Evolutionary conservation across 2,113 vertebrate species (phyloP), one percentile per base, ranked within the genome.

Genomic region (Cyanocitta stelleri): DNA sequence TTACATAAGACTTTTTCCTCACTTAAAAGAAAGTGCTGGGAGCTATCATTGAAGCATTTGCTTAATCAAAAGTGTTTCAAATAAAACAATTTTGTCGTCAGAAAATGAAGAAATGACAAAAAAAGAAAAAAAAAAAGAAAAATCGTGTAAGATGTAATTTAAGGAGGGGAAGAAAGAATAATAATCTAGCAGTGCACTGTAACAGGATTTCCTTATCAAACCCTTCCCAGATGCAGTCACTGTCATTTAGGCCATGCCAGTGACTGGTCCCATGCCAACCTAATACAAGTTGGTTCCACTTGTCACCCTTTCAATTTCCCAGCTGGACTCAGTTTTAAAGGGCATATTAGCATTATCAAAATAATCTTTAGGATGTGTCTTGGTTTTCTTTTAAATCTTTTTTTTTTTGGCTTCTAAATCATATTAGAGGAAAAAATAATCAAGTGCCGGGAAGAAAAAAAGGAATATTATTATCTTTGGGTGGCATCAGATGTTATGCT

Each of bases 181-280:
- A 79, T 32, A 51, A 95, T 96, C 81, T 80, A 91, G 93, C 68
- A 74, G 43, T 39, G 52, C 96, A 77, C 56, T 91, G 74, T 97
- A 97, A 97, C 95, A 96, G 96, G 97, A 98, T 98, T 98, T 98
- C 97, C 98, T 98, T 98, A 98, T 98, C 98, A 96, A 95, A 13
- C 78, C 54, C 85, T 93, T 97, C 77, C 96, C 98, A 98, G 98
- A 97, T 97, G 96, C 93, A 90, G 93, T 81, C 91, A 91, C 93
- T 98, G 98, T 97, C 97, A 96, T 95, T 97, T 95, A 97, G 97
- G 92, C 97, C 97, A 95, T 96, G 95, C 96, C 97, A 97, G 37
- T 64, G 89, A 72, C 97, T 98, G 97, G 95, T 97, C 92, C 95
- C 63, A 52, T 95, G 97, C 98, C 98, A 98, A 92, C 94, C 94